These are phyloP conservation scores for Trichonephila clavipes DNA, from an alignment of 1,140 invertebrate genomes.

Conservation along the genomic window DNA sequence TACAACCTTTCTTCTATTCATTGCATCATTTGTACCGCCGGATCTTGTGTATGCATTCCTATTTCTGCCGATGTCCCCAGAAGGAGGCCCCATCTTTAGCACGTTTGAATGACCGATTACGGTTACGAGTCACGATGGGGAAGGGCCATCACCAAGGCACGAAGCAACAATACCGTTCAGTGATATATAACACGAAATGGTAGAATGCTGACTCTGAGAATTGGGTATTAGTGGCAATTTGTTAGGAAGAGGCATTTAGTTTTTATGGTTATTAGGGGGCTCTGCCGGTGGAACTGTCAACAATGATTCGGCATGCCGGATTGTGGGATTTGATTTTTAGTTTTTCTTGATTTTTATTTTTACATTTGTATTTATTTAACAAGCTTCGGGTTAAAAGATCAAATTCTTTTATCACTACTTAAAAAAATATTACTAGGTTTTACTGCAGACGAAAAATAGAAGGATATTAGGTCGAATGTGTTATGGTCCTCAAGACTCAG, in stretches of 20 bases:
- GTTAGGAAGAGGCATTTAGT: background rate
- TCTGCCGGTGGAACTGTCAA: background rate
- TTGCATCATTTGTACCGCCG: background rate
- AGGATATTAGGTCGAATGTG: background rate
- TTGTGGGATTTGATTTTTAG: background rate
- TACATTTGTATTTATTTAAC: background rate
- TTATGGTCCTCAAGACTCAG: background rate
- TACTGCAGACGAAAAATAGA: background rate
- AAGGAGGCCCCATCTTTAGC: conserved; percentile 26
- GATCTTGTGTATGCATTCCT: background rate
- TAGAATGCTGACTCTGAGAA: background rate
- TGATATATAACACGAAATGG: conserved; percentile 61
- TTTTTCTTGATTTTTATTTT: background rate
- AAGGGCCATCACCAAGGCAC: background rate
- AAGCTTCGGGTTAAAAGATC: background rate
- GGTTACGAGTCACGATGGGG: background rate
- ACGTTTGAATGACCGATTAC: conserved; percentile 53
- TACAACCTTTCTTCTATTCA: conserved; percentile 7
- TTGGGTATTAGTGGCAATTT: conserved; percentile 32
- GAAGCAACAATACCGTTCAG: conserved; percentile 51
- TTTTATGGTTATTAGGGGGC: background rate
- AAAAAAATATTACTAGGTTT: background rate
- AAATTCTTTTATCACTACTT: background rate
- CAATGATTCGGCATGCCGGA: conserved; percentile 15
- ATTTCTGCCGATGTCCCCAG: background rate